phyloP scores from a whole-genome alignment of 1,140 invertebrate species.

The Euwallacea fornicatus region DNA sequence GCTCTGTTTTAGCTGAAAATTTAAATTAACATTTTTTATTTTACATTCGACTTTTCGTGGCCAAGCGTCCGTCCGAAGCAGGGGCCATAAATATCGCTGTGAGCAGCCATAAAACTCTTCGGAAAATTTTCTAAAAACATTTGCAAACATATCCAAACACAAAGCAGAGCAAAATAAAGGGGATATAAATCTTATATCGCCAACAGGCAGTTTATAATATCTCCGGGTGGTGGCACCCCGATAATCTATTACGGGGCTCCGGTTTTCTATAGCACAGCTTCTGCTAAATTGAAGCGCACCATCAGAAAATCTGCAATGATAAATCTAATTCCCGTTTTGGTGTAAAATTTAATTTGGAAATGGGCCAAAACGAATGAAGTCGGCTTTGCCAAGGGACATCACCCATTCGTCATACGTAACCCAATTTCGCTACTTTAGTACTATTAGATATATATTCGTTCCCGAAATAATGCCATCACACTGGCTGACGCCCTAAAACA shows the following conservation, averaged over 20 bases:
- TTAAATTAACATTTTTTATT: no score
- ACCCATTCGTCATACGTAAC: slow-evolving; percentile 32
- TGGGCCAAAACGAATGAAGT: slow-evolving; percentile 36
- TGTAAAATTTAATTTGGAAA: slow-evolving; percentile 45
- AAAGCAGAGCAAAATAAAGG: slow-evolving; percentile 12
- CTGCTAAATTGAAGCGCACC: slow-evolving; percentile 38
- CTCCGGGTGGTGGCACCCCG: slow-evolving; percentile 18
- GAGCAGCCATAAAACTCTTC: not conserved
- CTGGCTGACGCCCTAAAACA: no score
- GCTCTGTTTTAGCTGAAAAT: not conserved
- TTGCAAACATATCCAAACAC: slow-evolving; percentile 10
- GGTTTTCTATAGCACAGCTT: slow-evolving; percentile 14
- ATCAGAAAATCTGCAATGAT: slow-evolving; percentile 43
- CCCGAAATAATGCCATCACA: no score
- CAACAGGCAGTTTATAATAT: slow-evolving; percentile 30
- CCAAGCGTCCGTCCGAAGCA: no score
- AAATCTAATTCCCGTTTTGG: slow-evolving; percentile 43
- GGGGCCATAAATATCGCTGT: not conserved
- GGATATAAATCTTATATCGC: slow-evolving; percentile 24
- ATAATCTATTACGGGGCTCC: slow-evolving; percentile 7
- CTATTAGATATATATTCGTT: no score
- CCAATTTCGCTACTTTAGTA: no score
- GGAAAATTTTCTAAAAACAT: slow-evolving; percentile 1
- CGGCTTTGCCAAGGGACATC: slow-evolving; percentile 29
- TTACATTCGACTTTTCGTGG: no score